Evolutionary conservation across 2,113 vertebrate species (phyloP), one percentile per base, ranked within the genome.

Genomic region (Genyomyrus donnyi): DNA sequence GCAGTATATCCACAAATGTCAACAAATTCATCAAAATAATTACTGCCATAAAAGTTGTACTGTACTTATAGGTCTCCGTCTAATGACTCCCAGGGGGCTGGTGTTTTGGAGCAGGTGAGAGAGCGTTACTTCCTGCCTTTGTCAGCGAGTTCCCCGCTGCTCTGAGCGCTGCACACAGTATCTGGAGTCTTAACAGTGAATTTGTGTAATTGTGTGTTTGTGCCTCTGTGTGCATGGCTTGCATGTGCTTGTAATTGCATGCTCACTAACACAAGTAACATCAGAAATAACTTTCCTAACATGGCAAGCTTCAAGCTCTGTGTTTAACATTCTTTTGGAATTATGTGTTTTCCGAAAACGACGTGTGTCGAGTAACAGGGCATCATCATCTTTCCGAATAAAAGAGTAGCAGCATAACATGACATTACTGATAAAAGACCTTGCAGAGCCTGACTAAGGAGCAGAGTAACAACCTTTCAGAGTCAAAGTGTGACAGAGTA

Each of bases 1-100:
- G 10, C 13, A 87, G 58, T 70, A 62, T 84, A 48, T 90, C 91
- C 93, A 93, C 93, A 93, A 88, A 48, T 91, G 85, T 83, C 58
- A 91, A 90, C 83, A 85, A 85, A 48, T 85, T 83, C 46, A 91
- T 90, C 83, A 85, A 85, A 48, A 46, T 85, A 85, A 48, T 85
- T 85, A 85, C 19, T 24, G 83, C 17, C 45, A 19, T 85, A 85
- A 85, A 46, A 45, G 80, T 42, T 46, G 3, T 21, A n/a, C 19
- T 46, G 8, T 21, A n/a, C 19, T 9, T 85, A 48, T 8, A 46
- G 45, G 45, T 19, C 83, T 21, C 9, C 8, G 2, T 6, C 74
- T 42, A 24, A 85, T 85, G 39, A 46, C 45, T 48, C 39, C 83
- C 83, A 48, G 83, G 7, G 42, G 15, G 74, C 13, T 17, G 35